Conservation (phyloP, 2,113 vertebrate genomes). For the Excalfactoria chinensis region DNA sequence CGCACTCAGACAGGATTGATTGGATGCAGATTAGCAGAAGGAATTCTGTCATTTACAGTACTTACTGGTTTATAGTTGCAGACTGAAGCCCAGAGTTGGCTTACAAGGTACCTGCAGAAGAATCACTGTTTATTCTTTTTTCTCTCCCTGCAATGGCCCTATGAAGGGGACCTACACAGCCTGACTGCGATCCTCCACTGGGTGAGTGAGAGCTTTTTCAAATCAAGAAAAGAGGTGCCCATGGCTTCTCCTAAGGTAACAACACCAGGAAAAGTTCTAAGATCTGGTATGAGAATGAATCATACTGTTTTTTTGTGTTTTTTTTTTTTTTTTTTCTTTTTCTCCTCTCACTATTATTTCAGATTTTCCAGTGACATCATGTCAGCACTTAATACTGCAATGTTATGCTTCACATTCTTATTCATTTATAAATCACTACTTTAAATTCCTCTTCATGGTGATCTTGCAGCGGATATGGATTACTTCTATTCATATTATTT, state of each 20-base stretch:
- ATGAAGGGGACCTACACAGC: not conserved
- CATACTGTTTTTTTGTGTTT: no score
- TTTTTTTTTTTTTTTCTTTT: not conserved
- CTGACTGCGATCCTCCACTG: not conserved
- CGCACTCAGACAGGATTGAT: fast-evolving
- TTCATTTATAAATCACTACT: not conserved
- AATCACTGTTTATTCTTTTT: not conserved
- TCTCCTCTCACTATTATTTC: not conserved
- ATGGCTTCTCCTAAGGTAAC: not conserved
- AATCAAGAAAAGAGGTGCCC: not conserved
- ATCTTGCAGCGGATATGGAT: not conserved
- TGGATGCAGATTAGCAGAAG: not conserved
- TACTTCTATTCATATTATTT: not conserved
- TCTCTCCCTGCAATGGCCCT: not conserved
- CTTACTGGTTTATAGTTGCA: fast-evolving
- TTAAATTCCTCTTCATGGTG: not conserved
- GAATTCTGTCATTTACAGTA: not conserved
- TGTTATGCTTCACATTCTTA: not conserved
- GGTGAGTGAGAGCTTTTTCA: not conserved
- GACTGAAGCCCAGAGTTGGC: not conserved
- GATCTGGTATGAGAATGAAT: not conserved
- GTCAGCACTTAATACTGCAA: not conserved
- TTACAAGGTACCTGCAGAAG: not conserved
- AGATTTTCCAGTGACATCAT: not conserved
- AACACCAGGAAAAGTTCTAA: not conserved